Evolutionary conservation across 2,888 invertebrate genomes (phyloP).

Genomic region (Phengaris arion): DNA sequence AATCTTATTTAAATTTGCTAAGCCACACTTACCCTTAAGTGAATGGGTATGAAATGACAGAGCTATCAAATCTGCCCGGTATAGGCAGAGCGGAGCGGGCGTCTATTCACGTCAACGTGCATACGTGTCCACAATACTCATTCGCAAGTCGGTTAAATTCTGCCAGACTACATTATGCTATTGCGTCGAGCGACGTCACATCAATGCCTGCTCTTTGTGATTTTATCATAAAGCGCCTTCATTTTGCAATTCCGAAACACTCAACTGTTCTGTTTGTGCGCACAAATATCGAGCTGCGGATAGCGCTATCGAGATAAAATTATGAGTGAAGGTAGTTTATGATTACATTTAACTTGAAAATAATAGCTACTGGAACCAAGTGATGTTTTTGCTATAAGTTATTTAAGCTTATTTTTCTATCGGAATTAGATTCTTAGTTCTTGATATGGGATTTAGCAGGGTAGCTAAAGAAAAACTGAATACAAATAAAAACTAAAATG

Average conservation of each 20-base stretch:
- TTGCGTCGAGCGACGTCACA: slow-evolving; percentile 13
- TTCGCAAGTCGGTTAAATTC: slow-evolving; percentile 55
- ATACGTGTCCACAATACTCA: slow-evolving; percentile 64
- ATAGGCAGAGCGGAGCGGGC: slow-evolving; percentile 41
- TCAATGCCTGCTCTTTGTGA: slow-evolving; percentile 23
- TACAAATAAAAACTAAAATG: too few relatives aligned
- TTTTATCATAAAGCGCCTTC: slow-evolving; percentile 29
- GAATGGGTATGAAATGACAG: slow-evolving; percentile 45
- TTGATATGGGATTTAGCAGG: too few relatives aligned
- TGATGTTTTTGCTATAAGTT: background rate
- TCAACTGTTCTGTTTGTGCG: background rate
- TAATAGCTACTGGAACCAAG: background rate
- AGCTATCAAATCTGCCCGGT: slow-evolving; percentile 56
- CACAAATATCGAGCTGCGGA: too few relatives aligned
- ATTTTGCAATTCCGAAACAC: slow-evolving; percentile 30
- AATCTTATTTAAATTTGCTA: background rate
- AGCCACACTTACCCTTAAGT: background rate
- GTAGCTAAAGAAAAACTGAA: too few relatives aligned
- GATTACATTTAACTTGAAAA: background rate
- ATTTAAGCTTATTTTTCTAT: too few relatives aligned
- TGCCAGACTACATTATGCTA: slow-evolving; percentile 54
- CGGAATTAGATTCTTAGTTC: too few relatives aligned
- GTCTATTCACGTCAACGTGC: slow-evolving; percentile 60
- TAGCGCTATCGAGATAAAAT: background rate
- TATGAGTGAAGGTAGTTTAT: background rate